Conservation (phyloP, 2,888 invertebrate species). For the Podotricha telesiphe region DNA sequence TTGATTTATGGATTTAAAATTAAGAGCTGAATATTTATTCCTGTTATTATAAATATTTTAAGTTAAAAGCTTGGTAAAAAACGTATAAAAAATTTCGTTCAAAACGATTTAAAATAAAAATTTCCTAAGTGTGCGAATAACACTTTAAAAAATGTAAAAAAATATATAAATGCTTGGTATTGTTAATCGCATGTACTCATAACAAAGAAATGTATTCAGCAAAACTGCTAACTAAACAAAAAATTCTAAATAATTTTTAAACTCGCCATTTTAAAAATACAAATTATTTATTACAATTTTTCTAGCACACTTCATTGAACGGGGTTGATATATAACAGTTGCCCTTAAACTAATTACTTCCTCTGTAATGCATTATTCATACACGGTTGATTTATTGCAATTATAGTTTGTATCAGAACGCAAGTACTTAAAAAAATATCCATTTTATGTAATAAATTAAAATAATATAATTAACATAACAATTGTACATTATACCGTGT, state of each 20-base stretch:
- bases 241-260: neutral
- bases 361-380: constrained; percentile 10
- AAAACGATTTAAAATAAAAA: too few species aligned
- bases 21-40: too few species aligned
- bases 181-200: neutral
- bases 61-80: too few species aligned
- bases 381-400: neutral
- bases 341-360: constrained; percentile 18
- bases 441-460: neutral
- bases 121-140: too few species aligned
- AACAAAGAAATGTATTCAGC: neutral
- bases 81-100: too few species aligned
- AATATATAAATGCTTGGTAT: too few species aligned
- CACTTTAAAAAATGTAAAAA: too few species aligned
- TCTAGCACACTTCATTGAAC: constrained; percentile 17
- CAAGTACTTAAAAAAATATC: neutral
- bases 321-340: constrained; percentile 15
- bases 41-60: too few species aligned
- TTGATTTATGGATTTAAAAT: too few species aligned
- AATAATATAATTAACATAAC: too few species aligned
- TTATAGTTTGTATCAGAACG: neutral
- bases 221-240: neutral
- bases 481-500: too few species aligned
- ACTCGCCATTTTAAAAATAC: neutral
- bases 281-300: neutral